Evolutionary conservation across 2,113 vertebrate species (phyloP).

Genomic region (Desmodus rotundus): DNA sequence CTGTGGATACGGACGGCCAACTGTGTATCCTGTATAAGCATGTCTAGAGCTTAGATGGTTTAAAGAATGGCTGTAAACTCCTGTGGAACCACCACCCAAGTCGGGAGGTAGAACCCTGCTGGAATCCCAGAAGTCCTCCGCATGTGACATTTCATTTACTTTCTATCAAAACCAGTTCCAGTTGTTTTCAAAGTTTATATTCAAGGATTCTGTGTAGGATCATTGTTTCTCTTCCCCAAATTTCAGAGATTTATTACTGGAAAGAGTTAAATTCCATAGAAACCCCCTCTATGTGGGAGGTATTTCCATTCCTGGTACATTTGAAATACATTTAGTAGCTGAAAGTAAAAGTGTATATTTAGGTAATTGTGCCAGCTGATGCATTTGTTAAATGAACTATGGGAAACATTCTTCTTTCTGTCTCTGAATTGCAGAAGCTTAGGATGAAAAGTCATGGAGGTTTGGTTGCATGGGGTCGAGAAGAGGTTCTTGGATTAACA

Average conservation of each 20-base stretch:
- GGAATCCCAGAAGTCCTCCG: background rate
- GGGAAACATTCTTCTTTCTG: background rate
- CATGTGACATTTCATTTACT: background rate
- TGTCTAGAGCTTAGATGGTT: background rate
- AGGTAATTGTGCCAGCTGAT: background rate
- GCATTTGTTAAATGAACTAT: background rate
- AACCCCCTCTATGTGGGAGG: background rate
- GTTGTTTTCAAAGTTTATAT: background rate
- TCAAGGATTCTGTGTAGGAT: background rate
- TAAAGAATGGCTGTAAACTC: background rate
- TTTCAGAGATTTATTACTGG: background rate
- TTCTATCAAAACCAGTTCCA: background rate
- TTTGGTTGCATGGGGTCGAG: background rate
- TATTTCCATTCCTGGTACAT: slow-evolving; percentile 2
- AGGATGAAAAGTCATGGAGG: background rate
- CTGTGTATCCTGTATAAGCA: background rate
- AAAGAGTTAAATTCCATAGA: background rate
- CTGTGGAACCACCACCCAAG: background rate
- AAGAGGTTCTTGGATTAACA: background rate
- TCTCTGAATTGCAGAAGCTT: background rate
- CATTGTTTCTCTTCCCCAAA: background rate
- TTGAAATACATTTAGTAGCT: background rate
- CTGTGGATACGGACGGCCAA: background rate
- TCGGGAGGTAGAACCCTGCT: background rate
- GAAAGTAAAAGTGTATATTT: background rate